Evolutionary conservation across 37 sponge, comb jelly and placozoan genomes (phyloP).

Genomic region (Spongia lamella): DNA sequence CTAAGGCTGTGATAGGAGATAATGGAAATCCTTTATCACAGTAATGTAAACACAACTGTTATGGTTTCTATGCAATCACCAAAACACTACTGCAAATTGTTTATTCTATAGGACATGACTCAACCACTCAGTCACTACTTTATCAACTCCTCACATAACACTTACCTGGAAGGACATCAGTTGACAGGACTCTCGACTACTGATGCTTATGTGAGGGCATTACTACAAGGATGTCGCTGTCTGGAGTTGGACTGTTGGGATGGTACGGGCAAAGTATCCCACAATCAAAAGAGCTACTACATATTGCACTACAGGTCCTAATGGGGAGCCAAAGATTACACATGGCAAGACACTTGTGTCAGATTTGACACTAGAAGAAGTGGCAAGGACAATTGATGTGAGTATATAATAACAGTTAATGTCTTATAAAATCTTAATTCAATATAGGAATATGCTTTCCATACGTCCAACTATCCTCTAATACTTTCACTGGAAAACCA

Average conservation of each 20-base stretch:
- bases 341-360: conserved; percentile 90
- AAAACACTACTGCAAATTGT: not conserved
- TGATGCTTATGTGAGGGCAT: conserved; percentile 84
- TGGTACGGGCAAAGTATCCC: not conserved
- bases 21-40: no score
- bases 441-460: conserved; percentile 75
- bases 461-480: conserved; percentile 58
- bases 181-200: conserved; percentile 69
- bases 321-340: conserved; percentile 66
- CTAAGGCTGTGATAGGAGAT: no score
- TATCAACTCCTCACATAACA: conserved; percentile 94
- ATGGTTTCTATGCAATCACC: not conserved
- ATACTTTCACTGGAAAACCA: conserved; percentile 87
- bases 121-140: conserved; percentile 94
- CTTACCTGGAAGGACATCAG: conserved; percentile 89
- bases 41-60: not conserved
- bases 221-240: conserved; percentile 82
- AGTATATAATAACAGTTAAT: not conserved
- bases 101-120: conserved; percentile 66
- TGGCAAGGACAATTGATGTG: conserved; percentile 45
- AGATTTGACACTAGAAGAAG: conserved; percentile 75
- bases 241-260: conserved; percentile 87
- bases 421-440: not conserved
- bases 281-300: no score
- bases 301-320: conserved; percentile 40